Evolutionary conservation across 2,888 invertebrate genomes (phyloP).

Genomic region (Icerya purchasi): DNA sequence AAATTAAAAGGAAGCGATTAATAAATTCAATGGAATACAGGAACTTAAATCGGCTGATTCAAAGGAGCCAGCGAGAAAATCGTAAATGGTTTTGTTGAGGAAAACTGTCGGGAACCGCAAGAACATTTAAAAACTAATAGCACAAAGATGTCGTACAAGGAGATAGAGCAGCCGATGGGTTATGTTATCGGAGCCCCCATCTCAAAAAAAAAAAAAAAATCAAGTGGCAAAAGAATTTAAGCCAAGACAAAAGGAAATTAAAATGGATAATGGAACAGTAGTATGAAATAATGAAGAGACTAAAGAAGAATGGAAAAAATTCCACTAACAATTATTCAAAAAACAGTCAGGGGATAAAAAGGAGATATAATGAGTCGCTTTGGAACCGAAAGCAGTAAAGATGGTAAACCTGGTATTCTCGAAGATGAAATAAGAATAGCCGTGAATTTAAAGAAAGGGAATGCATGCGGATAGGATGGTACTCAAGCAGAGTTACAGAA

Average conservation of each 20-base stretch:
- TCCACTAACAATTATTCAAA: neutral
- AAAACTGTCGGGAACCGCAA: neutral
- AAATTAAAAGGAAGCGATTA: neutral
- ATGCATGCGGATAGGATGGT: neutral
- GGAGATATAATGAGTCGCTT: neutral
- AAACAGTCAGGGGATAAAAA: neutral
- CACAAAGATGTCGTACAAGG: too few species aligned
- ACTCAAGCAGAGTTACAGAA: neutral
- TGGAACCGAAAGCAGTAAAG: neutral
- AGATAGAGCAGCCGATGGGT: too few species aligned
- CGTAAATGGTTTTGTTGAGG: neutral
- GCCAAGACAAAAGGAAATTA: neutral
- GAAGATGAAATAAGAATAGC: neutral
- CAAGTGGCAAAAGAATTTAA: neutral
- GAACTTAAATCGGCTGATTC: neutral
- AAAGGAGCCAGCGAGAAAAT: neutral
- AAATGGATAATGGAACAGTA: neutral
- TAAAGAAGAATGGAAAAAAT: neutral
- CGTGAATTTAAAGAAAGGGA: neutral
- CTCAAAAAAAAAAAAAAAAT: too few species aligned
- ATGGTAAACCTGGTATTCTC: neutral
- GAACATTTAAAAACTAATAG: neutral
- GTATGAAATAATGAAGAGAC: neutral
- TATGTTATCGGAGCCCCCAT: too few species aligned
- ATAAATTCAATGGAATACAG: neutral